These are phyloP conservation scores for Tigriopus californicus DNA, from an alignment of 2,888 invertebrate genomes.

Conservation along the genomic window DNA sequence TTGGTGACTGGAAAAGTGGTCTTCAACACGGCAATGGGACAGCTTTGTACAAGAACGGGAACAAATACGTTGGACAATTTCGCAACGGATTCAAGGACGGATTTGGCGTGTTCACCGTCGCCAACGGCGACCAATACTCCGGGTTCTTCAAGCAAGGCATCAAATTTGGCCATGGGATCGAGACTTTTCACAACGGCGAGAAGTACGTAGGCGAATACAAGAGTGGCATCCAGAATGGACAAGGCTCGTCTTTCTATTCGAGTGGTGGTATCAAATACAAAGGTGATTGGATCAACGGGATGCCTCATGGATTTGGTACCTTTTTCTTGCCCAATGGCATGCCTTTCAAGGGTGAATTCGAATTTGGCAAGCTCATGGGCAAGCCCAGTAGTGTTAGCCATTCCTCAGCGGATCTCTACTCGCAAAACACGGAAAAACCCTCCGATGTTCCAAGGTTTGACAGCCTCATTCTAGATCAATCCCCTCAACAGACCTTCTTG, in stretches of 20 bases:
- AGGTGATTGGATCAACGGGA: constrained; percentile 5
- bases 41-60: constrained; percentile 7
- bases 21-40: constrained; percentile 11
- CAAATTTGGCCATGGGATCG: neutral
- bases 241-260: neutral
- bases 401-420: too few relatives aligned
- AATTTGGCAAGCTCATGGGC: neutral
- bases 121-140: constrained; percentile 4
- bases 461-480: too few relatives aligned
- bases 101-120: neutral
- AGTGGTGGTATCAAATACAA: constrained; percentile 1
- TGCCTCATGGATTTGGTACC: constrained; percentile 7
- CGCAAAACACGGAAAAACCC: too few relatives aligned
- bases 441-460: too few relatives aligned
- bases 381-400: neutral
- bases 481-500: too few relatives aligned
- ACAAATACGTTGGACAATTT: constrained; percentile 4
- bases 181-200: constrained; percentile 3
- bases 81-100: constrained; percentile 8
- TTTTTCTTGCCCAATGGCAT: neutral
- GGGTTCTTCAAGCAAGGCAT: neutral
- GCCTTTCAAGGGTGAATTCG: neutral
- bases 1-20: constrained; percentile 5
- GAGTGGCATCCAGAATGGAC: neutral
- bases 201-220: constrained; percentile 4